phyloP scores from a whole-genome alignment of 1,140 invertebrate genomes.

The Bombus sylvicola region DNA sequence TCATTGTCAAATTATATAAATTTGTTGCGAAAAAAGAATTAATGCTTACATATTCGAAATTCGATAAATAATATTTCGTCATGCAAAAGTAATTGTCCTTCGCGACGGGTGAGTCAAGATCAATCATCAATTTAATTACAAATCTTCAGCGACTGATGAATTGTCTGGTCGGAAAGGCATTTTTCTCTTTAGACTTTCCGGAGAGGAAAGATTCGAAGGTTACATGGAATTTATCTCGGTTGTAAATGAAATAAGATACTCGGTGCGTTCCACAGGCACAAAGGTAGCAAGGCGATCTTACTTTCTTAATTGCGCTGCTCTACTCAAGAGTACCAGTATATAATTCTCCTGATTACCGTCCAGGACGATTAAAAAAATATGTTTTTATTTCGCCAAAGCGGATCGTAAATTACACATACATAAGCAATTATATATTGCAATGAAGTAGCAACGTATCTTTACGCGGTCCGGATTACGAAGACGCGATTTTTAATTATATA shows the following conservation, averaged over 20 bases:
- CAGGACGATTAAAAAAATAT: conserved; percentile 7
- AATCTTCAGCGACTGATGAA: background rate
- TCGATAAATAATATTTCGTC: no score
- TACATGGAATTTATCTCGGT: conserved; percentile 16
- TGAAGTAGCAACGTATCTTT: conserved; percentile 21
- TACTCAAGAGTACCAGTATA: background rate
- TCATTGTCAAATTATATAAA: no score
- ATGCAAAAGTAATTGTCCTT: background rate
- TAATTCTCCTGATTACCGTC: conserved; percentile 33
- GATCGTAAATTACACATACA: conserved; percentile 17
- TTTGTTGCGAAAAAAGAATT: no score
- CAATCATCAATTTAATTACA: background rate
- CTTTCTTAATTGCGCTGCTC: conserved; percentile 17
- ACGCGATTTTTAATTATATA: conserved; percentile 40
- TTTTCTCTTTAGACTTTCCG: no score
- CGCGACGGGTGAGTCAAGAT: background rate
- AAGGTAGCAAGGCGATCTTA: conserved; percentile 15
- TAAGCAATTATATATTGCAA: conserved; percentile 30
- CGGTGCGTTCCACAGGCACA: background rate
- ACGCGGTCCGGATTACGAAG: conserved; percentile 1
- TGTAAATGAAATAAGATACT: conserved; percentile 2
- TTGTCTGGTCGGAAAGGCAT: no score
- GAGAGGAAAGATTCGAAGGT: background rate
- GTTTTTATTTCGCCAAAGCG: conserved; percentile 13
- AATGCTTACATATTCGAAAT: no score